Percentiles rank a stretch among this genome's conserved stretches.
phyloP scores from a whole-genome alignment of 2,797 vertebrate species.

The Brachyalestes nurse region DNA sequence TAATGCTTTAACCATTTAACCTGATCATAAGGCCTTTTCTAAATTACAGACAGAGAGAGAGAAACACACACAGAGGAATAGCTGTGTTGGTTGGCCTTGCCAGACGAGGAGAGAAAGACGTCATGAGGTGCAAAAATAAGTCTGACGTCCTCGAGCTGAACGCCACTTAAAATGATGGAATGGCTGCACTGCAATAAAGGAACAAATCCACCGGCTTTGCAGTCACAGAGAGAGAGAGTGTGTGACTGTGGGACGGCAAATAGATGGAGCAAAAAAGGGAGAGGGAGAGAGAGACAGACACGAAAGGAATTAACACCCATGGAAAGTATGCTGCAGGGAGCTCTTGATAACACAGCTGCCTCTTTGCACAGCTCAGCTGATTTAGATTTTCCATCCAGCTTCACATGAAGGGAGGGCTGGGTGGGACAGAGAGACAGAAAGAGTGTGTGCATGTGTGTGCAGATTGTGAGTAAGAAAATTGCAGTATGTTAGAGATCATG shows the following conservation, averaged over 20 bases:
- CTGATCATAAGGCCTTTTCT: constrained; percentile 2
- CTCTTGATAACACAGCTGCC: constrained; percentile 63
- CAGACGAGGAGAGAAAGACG: constrained; percentile 44
- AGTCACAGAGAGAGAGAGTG: constrained; percentile 17
- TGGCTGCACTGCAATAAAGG: constrained; percentile 31
- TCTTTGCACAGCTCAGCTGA: constrained; percentile 58
- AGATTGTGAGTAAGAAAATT: constrained; percentile 10
- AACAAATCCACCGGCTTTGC: constrained; percentile 44
- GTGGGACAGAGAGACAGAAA: constrained; percentile 8
- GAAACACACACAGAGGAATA: not conserved
- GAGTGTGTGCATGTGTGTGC: constrained; percentile 18
- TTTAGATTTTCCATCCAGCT: constrained; percentile 60
- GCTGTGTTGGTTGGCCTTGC: constrained; percentile 20
- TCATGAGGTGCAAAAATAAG: constrained; percentile 55
- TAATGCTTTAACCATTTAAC: constrained; percentile 11
- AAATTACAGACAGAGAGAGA: not conserved
- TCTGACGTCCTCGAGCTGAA: constrained; percentile 48
- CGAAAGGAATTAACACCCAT: constrained; percentile 52
- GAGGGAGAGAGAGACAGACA: constrained; percentile 22
- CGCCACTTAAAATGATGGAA: constrained; percentile 49
- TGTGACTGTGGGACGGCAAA: not conserved
- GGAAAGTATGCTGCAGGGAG: constrained; percentile 62
- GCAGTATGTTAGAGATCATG: constrained; percentile 32
- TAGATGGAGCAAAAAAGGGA: not conserved
- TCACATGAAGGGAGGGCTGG: constrained; percentile 36